Percentiles rank a stretch among this genome's conserved stretches.
Conservation (phyloP, 2,888 invertebrate species). For the Sclerodermus sp. region DNA sequence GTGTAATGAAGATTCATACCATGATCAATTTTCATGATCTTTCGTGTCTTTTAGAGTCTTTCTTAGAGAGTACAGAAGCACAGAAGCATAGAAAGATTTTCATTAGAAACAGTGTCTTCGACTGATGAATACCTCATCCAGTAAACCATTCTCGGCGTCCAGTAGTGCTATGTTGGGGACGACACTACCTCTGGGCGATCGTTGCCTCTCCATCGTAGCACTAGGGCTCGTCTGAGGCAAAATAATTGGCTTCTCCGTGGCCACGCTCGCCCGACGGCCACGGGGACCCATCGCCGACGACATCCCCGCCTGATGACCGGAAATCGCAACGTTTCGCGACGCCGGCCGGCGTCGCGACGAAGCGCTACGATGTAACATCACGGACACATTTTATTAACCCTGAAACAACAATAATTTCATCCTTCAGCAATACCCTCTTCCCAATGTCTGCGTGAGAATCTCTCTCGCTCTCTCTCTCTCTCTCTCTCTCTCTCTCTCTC, state of each 20-base stretch:
- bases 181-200: conserved; percentile 66
- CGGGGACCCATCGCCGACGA: conserved; percentile 32
- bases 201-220: conserved; percentile 55
- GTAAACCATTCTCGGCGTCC: conserved; percentile 55
- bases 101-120: no score
- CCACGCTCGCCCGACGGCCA: conserved; percentile 51
- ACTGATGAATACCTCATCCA: conserved; percentile 38
- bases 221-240: conserved; percentile 54
- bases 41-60: background rate
- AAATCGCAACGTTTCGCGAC: conserved; percentile 68
- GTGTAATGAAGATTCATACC: background rate
- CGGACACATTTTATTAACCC: conserved; percentile 25
- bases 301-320: conserved; percentile 56
- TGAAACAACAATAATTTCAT: conserved; percentile 14
- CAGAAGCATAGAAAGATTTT: no score
- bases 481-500: no score
- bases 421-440: no score
- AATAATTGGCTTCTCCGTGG: conserved; percentile 46
- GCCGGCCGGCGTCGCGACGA: conserved; percentile 70
- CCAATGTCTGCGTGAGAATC: no score
- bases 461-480: no score
- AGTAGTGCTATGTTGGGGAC: conserved; percentile 63
- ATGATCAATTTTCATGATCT: background rate
- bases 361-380: conserved; percentile 70
- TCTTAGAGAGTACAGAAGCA: no score